Evolutionary conservation across 2,888 invertebrate genomes (phyloP).

Genomic region (Torymus texanus): DNA sequence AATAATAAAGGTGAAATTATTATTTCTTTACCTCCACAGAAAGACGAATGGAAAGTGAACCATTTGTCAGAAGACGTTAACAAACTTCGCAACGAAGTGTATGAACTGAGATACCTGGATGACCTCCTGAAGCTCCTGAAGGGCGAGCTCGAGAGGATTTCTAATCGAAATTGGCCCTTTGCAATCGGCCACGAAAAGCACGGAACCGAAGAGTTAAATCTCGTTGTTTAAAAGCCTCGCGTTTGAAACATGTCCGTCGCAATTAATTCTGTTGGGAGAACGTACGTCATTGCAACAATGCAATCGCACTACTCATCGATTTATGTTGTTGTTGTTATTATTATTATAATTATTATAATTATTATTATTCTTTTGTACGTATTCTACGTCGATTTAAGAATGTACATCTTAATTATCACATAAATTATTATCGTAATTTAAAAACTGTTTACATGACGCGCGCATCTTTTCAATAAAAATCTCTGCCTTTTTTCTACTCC

Average conservation of each 20-base stretch:
- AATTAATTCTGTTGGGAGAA: conserved; percentile 10
- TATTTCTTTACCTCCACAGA: conserved; percentile 58
- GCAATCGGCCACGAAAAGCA: conserved; percentile 63
- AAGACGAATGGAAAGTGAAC: conserved; percentile 66
- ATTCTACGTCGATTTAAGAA: conserved; percentile 31
- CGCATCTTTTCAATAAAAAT: conserved; percentile 36
- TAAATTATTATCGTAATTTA: conserved; percentile 37
- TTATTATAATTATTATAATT: conserved; percentile 30
- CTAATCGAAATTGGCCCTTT: conserved; percentile 71
- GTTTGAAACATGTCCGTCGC: conserved; percentile 1
- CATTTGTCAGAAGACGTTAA: conserved; percentile 63
- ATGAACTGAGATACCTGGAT: conserved; percentile 69
- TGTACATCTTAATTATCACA: conserved; percentile 37
- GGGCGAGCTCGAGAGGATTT: conserved; percentile 69
- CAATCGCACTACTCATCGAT: neutral
- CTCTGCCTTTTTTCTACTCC: conserved; percentile 9
- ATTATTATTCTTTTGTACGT: conserved; percentile 46
- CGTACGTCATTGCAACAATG: too few species aligned
- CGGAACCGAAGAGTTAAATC: conserved; percentile 67
- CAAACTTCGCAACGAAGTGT: conserved; percentile 66
- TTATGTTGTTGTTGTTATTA: conserved; percentile 3
- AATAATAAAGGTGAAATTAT: conserved; percentile 28
- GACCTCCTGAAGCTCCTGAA: conserved; percentile 69
- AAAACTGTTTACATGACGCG: conserved; percentile 32
- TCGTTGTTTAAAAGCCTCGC: conserved; percentile 62